Evolutionary conservation across 1,140 invertebrate species (phyloP).

Genomic region (Drosophila tani): DNA sequence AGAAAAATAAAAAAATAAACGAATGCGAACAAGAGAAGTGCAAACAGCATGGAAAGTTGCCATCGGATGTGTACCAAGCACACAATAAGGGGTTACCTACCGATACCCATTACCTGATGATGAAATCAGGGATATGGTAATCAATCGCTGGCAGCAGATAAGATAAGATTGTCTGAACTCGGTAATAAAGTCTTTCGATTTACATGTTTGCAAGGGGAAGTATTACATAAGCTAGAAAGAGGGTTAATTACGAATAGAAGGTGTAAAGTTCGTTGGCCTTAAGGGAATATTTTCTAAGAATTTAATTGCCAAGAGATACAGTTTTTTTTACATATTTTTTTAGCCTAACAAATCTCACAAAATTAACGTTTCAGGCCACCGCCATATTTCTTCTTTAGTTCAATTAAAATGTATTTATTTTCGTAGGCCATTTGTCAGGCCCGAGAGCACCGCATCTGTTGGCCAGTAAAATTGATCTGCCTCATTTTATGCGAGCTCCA

Average conservation of each 20-base stretch:
- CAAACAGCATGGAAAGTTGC: constrained; percentile 13
- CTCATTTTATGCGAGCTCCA: constrained; percentile 18
- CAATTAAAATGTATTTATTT: constrained; percentile 21
- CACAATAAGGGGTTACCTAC: neutral
- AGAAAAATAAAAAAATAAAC: constrained; percentile 6
- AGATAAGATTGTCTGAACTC: constrained; percentile 19
- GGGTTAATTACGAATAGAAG: neutral
- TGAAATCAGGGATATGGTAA: neutral
- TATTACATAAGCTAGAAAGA: neutral
- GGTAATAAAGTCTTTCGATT: constrained; percentile 1
- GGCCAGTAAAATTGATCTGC: constrained; percentile 30
- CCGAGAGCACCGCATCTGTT: constrained; percentile 19
- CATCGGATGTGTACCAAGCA: neutral
- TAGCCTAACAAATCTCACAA: neutral
- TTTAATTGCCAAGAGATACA: neutral
- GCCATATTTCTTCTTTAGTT: neutral
- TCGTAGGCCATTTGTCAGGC: constrained; percentile 14
- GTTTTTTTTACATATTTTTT: neutral
- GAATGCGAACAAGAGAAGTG: constrained; percentile 2
- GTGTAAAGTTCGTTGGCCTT: constrained; percentile 14
- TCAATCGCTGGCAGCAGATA: constrained; percentile 15
- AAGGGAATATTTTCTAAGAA: neutral
- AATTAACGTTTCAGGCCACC: neutral
- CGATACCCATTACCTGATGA: constrained; percentile 14
- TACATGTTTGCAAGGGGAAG: neutral